These are phyloP conservation scores for Rousettus madagascariensis DNA, from an alignment of 2,797 vertebrate species.

Conservation along the genomic window DNA sequence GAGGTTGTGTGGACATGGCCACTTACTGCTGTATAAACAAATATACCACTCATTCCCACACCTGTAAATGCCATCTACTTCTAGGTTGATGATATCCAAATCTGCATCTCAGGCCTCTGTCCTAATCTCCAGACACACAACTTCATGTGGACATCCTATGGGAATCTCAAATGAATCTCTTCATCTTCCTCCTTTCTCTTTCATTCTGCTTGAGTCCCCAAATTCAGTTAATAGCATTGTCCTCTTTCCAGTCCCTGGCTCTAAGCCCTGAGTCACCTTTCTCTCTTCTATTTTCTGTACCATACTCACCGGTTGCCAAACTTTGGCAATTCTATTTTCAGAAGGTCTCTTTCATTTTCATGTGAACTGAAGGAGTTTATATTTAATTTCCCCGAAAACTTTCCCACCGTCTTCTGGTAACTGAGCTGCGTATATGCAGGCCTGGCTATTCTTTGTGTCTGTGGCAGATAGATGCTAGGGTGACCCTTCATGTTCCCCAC, in stretches of 20 bases:
- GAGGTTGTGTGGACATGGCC: neutral
- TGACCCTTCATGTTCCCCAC: neutral
- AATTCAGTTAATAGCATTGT: neutral
- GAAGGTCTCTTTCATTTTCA: conserved; percentile 57
- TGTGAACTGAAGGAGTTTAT: conserved; percentile 19
- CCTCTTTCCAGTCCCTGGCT: conserved; percentile 18
- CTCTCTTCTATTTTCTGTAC: conserved; percentile 6
- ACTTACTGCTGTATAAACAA: neutral
- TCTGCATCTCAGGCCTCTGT: neutral
- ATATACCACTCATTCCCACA: neutral
- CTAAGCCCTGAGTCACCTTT: conserved; percentile 44
- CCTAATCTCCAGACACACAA: neutral
- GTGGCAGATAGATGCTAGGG: neutral
- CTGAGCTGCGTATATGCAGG: neutral
- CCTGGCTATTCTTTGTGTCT: neutral
- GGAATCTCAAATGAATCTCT: neutral
- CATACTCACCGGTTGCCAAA: conserved; percentile 21
- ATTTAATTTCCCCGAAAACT: conserved; percentile 46
- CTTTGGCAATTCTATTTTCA: conserved; percentile 56
- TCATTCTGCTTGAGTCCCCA: neutral
- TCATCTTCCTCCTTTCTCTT: neutral
- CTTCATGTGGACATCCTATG: neutral
- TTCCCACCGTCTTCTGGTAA: conserved; percentile 14
- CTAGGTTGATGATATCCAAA: neutral
- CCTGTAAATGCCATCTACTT: neutral